Evolutionary conservation across 1,140 invertebrate genomes (phyloP).

Genomic region (Drosophila chauvacae): DNA sequence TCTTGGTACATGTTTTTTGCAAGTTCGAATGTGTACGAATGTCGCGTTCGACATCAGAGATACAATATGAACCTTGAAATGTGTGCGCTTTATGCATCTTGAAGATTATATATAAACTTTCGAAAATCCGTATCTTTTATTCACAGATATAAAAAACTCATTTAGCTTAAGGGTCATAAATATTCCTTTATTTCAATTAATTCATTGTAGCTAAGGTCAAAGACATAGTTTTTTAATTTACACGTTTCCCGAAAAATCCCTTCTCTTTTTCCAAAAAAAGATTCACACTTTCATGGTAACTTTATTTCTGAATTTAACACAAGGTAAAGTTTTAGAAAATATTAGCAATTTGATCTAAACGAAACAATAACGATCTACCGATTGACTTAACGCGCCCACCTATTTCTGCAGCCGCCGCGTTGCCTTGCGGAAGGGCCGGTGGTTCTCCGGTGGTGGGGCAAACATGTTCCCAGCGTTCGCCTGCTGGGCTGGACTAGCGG

Average conservation of each 20-base stretch:
- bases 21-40: too few relatives aligned
- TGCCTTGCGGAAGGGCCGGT: conserved; percentile 53
- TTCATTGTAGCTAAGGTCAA: not conserved
- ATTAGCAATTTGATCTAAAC: conserved; percentile 6
- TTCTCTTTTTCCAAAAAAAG: not conserved
- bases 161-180: not conserved
- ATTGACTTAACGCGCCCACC: not conserved
- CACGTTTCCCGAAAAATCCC: not conserved
- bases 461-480: conserved; percentile 53
- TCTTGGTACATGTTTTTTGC: too few relatives aligned
- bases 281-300: not conserved
- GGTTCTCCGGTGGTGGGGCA: conserved; percentile 36
- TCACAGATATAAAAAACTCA: not conserved
- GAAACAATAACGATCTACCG: conserved; percentile 12
- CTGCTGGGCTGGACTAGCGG: conserved; percentile 46
- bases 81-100: not conserved
- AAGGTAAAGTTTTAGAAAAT: not conserved
- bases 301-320: conserved; percentile 3
- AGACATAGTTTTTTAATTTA: not conserved
- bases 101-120: not conserved
- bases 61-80: too few relatives aligned
- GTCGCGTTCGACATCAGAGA: too few relatives aligned
- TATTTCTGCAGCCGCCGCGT: conserved; percentile 68
- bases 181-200: conserved; percentile 5
- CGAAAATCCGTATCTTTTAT: not conserved